phyloP scores from a whole-genome alignment of 2,797 vertebrate genomes.

The Lophius americanus region DNA sequence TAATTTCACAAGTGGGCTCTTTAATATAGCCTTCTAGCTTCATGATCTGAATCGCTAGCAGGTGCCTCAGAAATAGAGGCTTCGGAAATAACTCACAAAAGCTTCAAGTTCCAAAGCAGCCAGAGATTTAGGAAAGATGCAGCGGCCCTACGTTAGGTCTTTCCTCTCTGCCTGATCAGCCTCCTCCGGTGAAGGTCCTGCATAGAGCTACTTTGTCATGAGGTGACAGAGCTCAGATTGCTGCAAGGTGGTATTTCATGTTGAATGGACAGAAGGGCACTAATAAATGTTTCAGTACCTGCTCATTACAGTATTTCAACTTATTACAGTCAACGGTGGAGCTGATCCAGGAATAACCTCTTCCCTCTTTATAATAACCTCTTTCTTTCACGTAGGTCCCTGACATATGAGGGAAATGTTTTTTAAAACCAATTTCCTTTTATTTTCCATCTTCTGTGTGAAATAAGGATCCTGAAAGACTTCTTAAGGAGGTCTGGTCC shows the following conservation, averaged over 20 bases:
- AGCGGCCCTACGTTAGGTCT: background rate
- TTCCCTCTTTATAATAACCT: too few species aligned
- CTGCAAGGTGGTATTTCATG: background rate
- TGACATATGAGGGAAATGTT: background rate
- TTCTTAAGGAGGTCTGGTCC: conserved; percentile 3
- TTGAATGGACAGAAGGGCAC: background rate
- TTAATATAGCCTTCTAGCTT: too few species aligned
- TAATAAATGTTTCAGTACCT: background rate
- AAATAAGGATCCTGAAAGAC: conserved; percentile 1
- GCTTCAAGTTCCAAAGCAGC: too few species aligned
- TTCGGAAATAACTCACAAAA: too few species aligned
- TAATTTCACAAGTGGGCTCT: too few species aligned
- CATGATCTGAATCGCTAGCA: too few species aligned
- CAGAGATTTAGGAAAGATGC: background rate
- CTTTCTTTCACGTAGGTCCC: too few species aligned
- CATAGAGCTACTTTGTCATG: background rate
- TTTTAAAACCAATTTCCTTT: background rate
- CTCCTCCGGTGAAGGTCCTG: background rate
- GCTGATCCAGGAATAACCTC: background rate
- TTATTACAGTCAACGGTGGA: background rate
- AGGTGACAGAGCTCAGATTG: background rate
- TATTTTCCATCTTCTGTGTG: background rate
- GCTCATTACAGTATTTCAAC: background rate
- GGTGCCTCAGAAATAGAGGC: too few species aligned
- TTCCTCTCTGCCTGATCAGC: background rate